These are phyloP conservation scores for Budorcas taxicolor DNA, from an alignment of 2,113 vertebrate genomes.

Conservation along the genomic window DNA sequence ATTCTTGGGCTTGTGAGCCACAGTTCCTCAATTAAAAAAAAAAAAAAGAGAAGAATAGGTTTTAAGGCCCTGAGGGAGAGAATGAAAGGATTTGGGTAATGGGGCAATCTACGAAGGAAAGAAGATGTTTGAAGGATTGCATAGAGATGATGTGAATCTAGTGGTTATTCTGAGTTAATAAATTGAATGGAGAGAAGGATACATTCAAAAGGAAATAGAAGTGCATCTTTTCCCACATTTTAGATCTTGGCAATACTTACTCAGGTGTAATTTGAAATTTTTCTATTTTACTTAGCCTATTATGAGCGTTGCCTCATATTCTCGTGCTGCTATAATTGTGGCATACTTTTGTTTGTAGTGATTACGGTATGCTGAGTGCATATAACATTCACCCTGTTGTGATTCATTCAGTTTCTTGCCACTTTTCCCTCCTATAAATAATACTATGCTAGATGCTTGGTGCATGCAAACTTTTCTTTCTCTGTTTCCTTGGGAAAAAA, in stretches of 20 bases:
- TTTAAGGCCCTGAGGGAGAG: not conserved
- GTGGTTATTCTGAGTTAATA: not conserved
- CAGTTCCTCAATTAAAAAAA: not conserved
- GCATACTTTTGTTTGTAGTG: not conserved
- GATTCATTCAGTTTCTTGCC: not conserved
- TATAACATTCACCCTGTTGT: not conserved
- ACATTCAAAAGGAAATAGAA: not conserved
- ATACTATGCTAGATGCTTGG: not conserved
- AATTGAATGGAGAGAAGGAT: not conserved
- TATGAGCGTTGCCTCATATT: not conserved
- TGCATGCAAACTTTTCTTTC: not conserved
- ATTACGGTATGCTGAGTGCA: not conserved
- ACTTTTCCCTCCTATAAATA: not conserved
- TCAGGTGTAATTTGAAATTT: not conserved
- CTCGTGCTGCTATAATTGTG: not conserved
- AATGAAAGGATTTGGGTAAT: not conserved
- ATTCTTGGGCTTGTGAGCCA: not conserved
- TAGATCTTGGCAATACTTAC: not conserved
- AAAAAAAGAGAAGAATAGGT: not conserved
- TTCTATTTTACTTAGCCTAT: not conserved
- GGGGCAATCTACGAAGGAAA: not conserved
- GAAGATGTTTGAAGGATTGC: not conserved
- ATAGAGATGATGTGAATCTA: not conserved
- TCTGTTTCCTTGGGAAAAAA: not conserved
- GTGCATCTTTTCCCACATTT: not conserved